Conservation (phyloP, 1,140 invertebrate species). For the Dinothrombium tinctorium region DNA sequence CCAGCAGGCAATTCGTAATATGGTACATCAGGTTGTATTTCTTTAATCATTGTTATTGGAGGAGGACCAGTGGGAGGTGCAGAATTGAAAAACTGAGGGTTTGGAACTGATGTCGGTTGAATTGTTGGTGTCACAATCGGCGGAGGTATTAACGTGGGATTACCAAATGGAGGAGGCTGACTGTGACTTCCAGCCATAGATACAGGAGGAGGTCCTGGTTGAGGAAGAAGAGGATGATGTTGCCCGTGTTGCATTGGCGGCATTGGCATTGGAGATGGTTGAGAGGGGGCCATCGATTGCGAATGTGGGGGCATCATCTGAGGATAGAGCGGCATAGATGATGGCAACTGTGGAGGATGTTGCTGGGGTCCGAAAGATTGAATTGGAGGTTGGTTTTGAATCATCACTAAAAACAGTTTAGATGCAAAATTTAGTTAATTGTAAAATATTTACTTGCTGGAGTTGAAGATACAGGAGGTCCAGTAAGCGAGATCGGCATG, state of each 20-base stretch:
- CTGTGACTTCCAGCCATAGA: constrained; percentile 42
- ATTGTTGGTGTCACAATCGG: constrained; percentile 14
- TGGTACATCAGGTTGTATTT: constrained; percentile 59
- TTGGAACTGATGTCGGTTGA: constrained; percentile 2
- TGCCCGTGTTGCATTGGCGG: not conserved
- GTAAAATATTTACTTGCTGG: constrained; percentile 11
- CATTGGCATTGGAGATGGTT: constrained; percentile 6
- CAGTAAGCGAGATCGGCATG: too few species aligned
- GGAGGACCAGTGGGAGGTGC: not conserved
- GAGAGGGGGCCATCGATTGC: not conserved
- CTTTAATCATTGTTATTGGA: constrained; percentile 7
- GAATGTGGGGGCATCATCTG: constrained; percentile 5
- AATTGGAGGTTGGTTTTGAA: too few species aligned
- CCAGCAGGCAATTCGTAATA: constrained; percentile 91
- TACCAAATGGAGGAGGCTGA: constrained; percentile 21
- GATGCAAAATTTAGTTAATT: constrained; percentile 8
- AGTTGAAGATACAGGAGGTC: constrained; percentile 5
- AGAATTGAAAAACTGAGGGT: constrained; percentile 1
- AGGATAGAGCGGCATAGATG: not conserved
- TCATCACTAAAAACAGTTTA: too few species aligned
- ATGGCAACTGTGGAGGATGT: constrained; percentile 10
- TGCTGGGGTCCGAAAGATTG: too few species aligned
- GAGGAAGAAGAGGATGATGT: constrained; percentile 27
- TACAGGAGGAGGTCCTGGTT: constrained; percentile 29
- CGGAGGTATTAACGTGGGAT: constrained; percentile 6